phyloP scores from a whole-genome alignment of 2,888 invertebrate genomes.

The Ceriagrion tenellum region DNA sequence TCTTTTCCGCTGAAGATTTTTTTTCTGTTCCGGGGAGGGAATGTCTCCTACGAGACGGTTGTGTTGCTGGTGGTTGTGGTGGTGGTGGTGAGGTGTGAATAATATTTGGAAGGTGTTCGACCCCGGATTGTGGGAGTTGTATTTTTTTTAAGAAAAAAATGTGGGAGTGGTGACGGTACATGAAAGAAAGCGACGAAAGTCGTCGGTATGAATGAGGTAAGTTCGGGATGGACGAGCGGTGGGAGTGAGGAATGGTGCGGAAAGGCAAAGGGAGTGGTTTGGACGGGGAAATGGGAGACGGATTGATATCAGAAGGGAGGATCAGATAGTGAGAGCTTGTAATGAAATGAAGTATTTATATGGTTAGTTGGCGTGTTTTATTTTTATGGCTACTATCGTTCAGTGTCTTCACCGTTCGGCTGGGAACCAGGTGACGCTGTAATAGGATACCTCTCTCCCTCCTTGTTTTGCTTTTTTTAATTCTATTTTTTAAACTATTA shows the following conservation, averaged over 20 bases:
- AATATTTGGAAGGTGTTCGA: neutral
- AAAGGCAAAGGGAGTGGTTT: neutral
- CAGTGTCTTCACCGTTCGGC: too few species aligned
- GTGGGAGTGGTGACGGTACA: neutral
- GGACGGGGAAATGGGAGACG: neutral
- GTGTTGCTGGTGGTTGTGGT: neutral
- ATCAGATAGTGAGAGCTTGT: neutral
- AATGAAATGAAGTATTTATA: neutral
- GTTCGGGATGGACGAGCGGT: neutral
- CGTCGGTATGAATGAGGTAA: neutral
- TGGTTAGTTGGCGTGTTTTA: neutral
- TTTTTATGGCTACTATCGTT: neutral
- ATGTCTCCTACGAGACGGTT: neutral
- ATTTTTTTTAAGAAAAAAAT: neutral
- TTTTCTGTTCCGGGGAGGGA: neutral
- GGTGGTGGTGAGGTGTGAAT: neutral
- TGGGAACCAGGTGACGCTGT: too few species aligned
- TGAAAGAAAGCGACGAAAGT: neutral
- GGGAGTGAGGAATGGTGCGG: conserved; percentile 18
- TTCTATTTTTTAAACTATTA: neutral
- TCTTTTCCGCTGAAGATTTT: neutral
- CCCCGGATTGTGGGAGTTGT: neutral
- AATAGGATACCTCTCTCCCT: neutral
- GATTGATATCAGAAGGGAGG: neutral
- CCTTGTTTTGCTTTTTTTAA: neutral